phyloP scores from a whole-genome alignment of 2,888 invertebrate genomes.

The Ornithoptera priamus region DNA sequence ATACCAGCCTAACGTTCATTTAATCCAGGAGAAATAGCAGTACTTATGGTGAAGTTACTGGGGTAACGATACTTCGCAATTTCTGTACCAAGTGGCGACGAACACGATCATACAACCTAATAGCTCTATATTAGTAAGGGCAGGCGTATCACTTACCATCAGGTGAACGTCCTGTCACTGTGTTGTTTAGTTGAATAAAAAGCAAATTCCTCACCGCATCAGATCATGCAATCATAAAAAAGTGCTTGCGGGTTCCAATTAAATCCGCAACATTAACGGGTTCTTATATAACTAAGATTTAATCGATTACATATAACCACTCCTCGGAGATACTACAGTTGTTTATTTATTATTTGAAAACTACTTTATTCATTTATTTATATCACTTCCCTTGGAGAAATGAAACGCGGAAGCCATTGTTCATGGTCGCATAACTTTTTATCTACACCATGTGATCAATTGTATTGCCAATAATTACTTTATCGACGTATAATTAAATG shows the following conservation, averaged over 20 bases:
- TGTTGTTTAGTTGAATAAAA: too few species aligned
- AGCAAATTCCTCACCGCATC: background rate
- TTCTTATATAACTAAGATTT: slow-evolving; percentile 3
- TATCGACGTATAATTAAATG: slow-evolving; percentile 53
- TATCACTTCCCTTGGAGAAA: slow-evolving; percentile 32
- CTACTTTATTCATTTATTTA: slow-evolving; percentile 1
- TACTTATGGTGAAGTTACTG: too few species aligned
- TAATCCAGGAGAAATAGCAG: too few species aligned
- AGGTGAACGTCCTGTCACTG: too few species aligned
- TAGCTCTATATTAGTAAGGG: too few species aligned
- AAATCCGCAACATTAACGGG: slow-evolving; percentile 5
- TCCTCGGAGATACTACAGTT: slow-evolving; percentile 1
- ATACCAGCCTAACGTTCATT: too few species aligned
- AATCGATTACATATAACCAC: slow-evolving; percentile 12
- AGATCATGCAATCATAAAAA: slow-evolving; percentile 2
- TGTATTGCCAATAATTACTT: slow-evolving; percentile 49
- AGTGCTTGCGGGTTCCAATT: slow-evolving; percentile 16
- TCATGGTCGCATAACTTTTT: slow-evolving; percentile 51
- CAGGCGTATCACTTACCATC: too few species aligned
- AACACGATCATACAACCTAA: too few species aligned
- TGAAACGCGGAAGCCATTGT: slow-evolving; percentile 59
- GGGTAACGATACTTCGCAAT: too few species aligned
- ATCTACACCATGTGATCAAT: slow-evolving; percentile 53
- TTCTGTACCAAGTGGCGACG: too few species aligned
- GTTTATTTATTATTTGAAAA: slow-evolving; percentile 2